These are phyloP conservation scores for Dynastes maya DNA, from an alignment of 2,888 invertebrate species.

Conservation along the genomic window DNA sequence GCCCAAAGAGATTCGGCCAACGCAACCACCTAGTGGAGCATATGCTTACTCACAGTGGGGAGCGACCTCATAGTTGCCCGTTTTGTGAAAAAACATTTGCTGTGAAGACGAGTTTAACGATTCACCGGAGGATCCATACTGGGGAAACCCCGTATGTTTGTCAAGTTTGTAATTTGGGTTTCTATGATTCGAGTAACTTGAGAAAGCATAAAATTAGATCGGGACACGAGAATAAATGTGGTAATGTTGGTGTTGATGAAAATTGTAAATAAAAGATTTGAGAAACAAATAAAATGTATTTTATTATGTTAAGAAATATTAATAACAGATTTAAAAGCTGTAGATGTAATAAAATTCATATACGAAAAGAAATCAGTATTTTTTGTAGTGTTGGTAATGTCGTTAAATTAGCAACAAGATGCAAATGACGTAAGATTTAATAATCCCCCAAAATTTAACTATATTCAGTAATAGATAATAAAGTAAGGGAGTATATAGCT, in stretches of 20 bases:
- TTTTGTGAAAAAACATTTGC: constrained; percentile 54
- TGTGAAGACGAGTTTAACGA: constrained; percentile 55
- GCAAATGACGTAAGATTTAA: too few species aligned
- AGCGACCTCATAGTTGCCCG: constrained; percentile 52
- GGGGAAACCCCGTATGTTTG: constrained; percentile 58
- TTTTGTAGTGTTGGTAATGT: too few species aligned
- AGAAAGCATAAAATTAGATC: constrained; percentile 54
- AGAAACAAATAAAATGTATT: not conserved
- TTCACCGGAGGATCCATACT: constrained; percentile 56
- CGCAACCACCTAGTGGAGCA: constrained; percentile 53
- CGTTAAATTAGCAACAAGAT: too few species aligned
- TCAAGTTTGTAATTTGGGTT: constrained; percentile 55
- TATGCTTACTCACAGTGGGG: constrained; percentile 53
- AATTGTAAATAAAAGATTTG: too few species aligned
- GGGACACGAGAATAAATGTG: not conserved
- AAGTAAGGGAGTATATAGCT: too few species aligned
- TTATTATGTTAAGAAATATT: not conserved
- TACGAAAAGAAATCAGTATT: too few species aligned
- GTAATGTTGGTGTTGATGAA: too few species aligned
- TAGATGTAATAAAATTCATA: too few species aligned
- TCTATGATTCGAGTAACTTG: constrained; percentile 57
- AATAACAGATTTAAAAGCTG: too few species aligned
- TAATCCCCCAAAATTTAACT: too few species aligned
- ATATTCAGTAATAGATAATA: too few species aligned
- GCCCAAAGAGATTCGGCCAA: constrained; percentile 53